These are phyloP conservation scores for Falco concolor DNA, from an alignment of 2,797 vertebrate genomes.

Conservation along the genomic window DNA sequence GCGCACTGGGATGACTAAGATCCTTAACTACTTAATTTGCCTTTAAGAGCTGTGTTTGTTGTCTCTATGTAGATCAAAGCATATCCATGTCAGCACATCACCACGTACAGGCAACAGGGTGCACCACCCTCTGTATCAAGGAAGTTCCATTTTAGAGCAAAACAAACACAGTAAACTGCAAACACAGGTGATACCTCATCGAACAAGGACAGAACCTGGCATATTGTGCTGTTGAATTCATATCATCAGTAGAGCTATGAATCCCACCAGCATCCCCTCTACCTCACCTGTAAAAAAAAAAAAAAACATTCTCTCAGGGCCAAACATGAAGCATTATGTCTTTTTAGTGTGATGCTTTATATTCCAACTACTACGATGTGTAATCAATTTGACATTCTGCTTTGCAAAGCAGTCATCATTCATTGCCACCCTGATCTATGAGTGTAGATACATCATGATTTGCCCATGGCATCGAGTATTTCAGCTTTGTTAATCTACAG, in stretches of 20 bases:
- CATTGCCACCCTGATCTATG: background rate
- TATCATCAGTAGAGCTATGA: background rate
- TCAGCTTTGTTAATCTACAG: background rate
- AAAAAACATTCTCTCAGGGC: background rate
- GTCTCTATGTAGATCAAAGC: background rate
- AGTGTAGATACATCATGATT: background rate
- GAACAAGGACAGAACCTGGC: background rate
- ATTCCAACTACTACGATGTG: background rate
- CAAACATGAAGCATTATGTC: background rate
- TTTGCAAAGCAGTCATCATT: constrained; percentile 26
- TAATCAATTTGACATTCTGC: background rate
- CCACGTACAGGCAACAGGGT: fast-evolving
- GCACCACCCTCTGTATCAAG: background rate
- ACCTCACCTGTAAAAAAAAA: background rate
- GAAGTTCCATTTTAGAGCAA: background rate
- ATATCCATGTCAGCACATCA: background rate
- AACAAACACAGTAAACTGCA: background rate
- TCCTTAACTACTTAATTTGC: background rate
- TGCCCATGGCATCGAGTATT: background rate
- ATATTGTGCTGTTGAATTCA: background rate
- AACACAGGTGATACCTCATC: background rate
- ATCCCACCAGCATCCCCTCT: background rate
- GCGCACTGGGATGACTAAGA: background rate
- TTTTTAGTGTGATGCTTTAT: background rate
- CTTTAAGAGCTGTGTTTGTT: background rate